These are phyloP conservation scores for Drosophila mimetica DNA, from an alignment of 2,888 invertebrate species.

Conservation along the genomic window DNA sequence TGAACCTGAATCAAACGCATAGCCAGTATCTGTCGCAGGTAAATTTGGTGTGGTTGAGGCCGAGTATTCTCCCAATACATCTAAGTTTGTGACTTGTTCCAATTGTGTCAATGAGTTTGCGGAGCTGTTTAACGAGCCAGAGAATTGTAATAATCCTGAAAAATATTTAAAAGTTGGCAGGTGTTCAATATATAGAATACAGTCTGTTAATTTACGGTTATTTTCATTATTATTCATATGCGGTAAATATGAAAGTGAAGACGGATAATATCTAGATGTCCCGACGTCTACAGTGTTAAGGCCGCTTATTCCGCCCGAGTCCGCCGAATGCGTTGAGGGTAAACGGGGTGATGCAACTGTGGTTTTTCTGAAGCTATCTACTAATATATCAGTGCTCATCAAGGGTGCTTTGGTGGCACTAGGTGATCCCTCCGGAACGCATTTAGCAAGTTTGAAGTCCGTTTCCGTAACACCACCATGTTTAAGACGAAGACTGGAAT, in stretches of 20 bases:
- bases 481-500: conserved; percentile 50
- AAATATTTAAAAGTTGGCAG: conserved; percentile 1
- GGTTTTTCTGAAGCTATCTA: conserved; percentile 56
- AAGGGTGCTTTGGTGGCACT: conserved; percentile 1
- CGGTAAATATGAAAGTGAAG: conserved; percentile 53
- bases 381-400: conserved; percentile 45
- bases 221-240: conserved; percentile 46
- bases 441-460: conserved; percentile 34
- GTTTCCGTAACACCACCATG: conserved; percentile 30
- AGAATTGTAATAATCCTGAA: conserved; percentile 40
- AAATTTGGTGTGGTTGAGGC: conserved; percentile 47
- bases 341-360: conserved; percentile 33
- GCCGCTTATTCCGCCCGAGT: conserved; percentile 11
- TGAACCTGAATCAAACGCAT: conserved; percentile 1
- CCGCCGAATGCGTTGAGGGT: conserved; percentile 27
- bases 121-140: conserved; percentile 30
- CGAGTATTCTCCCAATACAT: conserved; percentile 35
- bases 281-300: background rate
- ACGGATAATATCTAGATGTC: conserved; percentile 40
- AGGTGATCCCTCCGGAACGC: conserved; percentile 19
- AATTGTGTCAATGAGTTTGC: conserved; percentile 45
- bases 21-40: conserved; percentile 4
- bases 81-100: conserved; percentile 38
- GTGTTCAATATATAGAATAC: background rate
- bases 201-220: conserved; percentile 46